These are phyloP conservation scores for Ichneumoninae sp. DNA, from an alignment of 2,888 invertebrate species.

Conservation along the genomic window DNA sequence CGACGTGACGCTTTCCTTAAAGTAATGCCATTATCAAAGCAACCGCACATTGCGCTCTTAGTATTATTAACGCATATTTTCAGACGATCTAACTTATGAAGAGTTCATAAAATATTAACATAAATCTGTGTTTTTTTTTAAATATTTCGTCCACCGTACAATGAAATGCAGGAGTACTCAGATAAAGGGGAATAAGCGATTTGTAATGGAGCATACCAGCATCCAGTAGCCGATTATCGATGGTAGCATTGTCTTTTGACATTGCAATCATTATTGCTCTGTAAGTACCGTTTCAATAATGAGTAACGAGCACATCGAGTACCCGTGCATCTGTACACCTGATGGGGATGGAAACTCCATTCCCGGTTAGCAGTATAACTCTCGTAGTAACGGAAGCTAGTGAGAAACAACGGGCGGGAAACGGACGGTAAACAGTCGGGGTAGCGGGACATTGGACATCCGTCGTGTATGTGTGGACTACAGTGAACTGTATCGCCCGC, in stretches of 20 bases:
- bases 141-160: too few relatives aligned
- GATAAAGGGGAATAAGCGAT: neutral
- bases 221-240: constrained; percentile 3
- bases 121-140: too few relatives aligned
- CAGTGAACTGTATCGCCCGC: constrained; percentile 43
- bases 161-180: too few relatives aligned
- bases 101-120: too few relatives aligned
- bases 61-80: too few relatives aligned
- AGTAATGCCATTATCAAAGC: too few relatives aligned
- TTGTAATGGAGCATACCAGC: neutral
- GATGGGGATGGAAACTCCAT: constrained; percentile 16
- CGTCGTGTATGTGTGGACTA: constrained; percentile 75
- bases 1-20: too few relatives aligned
- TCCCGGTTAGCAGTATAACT: neutral
- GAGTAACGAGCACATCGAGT: constrained; percentile 14
- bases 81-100: too few relatives aligned
- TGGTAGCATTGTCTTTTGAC: neutral
- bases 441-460: constrained; percentile 83
- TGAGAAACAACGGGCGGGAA: constrained; percentile 42
- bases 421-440: constrained; percentile 69
- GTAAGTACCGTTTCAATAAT: neutral
- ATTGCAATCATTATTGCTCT: neutral
- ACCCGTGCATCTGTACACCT: neutral
- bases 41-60: too few relatives aligned
- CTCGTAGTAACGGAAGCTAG: constrained; percentile 13